Evolutionary conservation across 2,113 vertebrate species (phyloP).

Genomic region (Lethenteron reissneri): DNA sequence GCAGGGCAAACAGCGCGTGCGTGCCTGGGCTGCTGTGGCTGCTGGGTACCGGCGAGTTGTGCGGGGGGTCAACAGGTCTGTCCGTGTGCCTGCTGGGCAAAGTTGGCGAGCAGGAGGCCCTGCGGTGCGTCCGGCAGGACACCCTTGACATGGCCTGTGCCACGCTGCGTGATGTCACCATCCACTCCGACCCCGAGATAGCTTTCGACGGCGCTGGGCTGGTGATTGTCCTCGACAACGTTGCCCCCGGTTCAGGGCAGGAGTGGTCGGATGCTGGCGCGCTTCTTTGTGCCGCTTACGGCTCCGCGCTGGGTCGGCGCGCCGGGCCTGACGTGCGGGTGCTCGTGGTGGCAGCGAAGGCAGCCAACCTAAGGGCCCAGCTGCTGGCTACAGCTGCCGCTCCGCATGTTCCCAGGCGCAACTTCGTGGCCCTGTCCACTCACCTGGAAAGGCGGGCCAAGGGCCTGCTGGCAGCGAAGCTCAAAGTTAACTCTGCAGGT

Average conservation of each 20-base stretch:
- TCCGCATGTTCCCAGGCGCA: conserved; percentile 23
- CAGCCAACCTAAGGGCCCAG: conserved; percentile 36
- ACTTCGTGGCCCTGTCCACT: conserved; percentile 30
- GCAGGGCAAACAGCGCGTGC: conserved; percentile 33
- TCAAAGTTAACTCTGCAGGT: conserved; percentile 33
- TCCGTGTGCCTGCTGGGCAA: conserved; percentile 45
- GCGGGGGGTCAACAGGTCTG: conserved; percentile 25
- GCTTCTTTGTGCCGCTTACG: conserved; percentile 29
- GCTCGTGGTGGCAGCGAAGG: conserved; percentile 39
- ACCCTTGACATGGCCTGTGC: conserved; percentile 29
- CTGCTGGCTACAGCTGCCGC: conserved; percentile 25
- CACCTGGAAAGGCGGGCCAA: conserved; percentile 42
- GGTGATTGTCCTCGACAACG: conserved; percentile 49
- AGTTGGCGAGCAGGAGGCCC: conserved; percentile 13
- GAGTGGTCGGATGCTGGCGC: background rate
- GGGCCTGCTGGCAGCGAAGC: conserved; percentile 34
- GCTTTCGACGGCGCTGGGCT: conserved; percentile 42
- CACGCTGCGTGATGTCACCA: conserved; percentile 27
- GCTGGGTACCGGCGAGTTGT: conserved; percentile 33
- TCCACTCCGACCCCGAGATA: conserved; percentile 24
- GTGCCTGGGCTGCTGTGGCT: conserved; percentile 33
- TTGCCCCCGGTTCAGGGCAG: background rate
- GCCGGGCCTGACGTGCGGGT: conserved; percentile 32
- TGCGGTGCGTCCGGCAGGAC: conserved; percentile 27
- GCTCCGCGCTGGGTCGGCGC: conserved; percentile 34